phyloP scores from a whole-genome alignment of 2,797 vertebrate species.

The Pygocentrus nattereri region DNA sequence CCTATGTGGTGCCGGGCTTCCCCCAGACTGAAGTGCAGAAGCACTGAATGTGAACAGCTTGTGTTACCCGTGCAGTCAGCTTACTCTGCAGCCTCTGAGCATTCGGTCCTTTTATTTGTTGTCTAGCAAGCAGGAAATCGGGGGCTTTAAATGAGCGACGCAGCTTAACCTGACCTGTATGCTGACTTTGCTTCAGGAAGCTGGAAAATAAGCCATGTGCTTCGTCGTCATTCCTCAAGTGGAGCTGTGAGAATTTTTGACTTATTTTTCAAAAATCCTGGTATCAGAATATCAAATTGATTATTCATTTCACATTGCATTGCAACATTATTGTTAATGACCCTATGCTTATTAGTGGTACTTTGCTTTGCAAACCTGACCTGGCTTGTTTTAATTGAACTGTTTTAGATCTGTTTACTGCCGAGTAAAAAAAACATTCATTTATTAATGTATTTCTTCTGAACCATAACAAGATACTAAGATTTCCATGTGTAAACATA shows the following conservation, averaged over 20 bases:
- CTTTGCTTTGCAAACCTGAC: too few relatives aligned
- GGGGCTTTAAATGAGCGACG: slow-evolving; percentile 33
- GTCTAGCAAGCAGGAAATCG: slow-evolving; percentile 34
- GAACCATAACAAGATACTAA: too few relatives aligned
- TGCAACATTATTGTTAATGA: too few relatives aligned
- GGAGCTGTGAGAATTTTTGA: not conserved
- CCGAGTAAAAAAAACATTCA: too few relatives aligned
- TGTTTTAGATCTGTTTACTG: too few relatives aligned
- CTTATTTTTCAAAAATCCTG: not conserved
- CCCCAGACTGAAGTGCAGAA: not conserved
- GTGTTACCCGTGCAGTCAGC: not conserved
- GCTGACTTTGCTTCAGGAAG: slow-evolving; percentile 37
- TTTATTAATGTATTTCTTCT: too few relatives aligned
- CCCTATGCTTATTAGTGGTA: too few relatives aligned
- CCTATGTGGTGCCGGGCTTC: not conserved
- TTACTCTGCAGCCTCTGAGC: not conserved
- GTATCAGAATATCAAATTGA: too few relatives aligned
- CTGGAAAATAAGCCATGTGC: not conserved
- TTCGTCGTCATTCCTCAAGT: not conserved
- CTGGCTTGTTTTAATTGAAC: too few relatives aligned
- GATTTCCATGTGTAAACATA: too few relatives aligned
- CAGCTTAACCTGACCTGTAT: slow-evolving; percentile 46
- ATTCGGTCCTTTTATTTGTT: slow-evolving; percentile 4
- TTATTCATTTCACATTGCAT: too few relatives aligned
- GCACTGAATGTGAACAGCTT: not conserved